These are phyloP conservation scores for Synanthedon tipuliformis DNA, from an alignment of 2,888 invertebrate species.

Conservation along the genomic window DNA sequence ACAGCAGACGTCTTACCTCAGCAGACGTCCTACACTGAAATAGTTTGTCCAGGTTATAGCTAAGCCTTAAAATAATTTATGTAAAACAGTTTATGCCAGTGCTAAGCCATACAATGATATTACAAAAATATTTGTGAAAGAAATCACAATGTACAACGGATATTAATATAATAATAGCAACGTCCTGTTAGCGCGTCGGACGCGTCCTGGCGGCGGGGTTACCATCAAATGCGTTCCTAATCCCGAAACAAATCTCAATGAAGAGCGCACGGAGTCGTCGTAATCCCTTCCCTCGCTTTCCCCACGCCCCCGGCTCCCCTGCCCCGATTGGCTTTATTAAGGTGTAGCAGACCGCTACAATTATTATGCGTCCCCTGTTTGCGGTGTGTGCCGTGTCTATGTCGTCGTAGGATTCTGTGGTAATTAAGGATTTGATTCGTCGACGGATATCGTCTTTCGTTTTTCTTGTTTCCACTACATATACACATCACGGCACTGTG, in stretches of 20 bases:
- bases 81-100: no score
- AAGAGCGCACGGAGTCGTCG: constrained; percentile 55
- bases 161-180: constrained; percentile 32
- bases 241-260: constrained; percentile 70
- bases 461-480: not conserved
- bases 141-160: constrained; percentile 12
- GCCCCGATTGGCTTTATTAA: constrained; percentile 68
- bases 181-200: constrained; percentile 34
- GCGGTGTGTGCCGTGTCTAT: constrained; percentile 62
- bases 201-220: constrained; percentile 34
- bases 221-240: constrained; percentile 62
- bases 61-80: not conserved
- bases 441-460: constrained; percentile 40
- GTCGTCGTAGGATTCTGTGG: constrained; percentile 57
- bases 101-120: not conserved
- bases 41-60: no score
- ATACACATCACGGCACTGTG: no score
- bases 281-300: constrained; percentile 41
- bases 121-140: not conserved
- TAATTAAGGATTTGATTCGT: constrained; percentile 64
- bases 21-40: no score
- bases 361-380: constrained; percentile 70
- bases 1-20: no score
- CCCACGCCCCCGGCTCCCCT: constrained; percentile 29
- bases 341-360: constrained; percentile 69